Evolutionary conservation across 2,888 invertebrate genomes (phyloP).

Genomic region (Ellobium chinense): DNA sequence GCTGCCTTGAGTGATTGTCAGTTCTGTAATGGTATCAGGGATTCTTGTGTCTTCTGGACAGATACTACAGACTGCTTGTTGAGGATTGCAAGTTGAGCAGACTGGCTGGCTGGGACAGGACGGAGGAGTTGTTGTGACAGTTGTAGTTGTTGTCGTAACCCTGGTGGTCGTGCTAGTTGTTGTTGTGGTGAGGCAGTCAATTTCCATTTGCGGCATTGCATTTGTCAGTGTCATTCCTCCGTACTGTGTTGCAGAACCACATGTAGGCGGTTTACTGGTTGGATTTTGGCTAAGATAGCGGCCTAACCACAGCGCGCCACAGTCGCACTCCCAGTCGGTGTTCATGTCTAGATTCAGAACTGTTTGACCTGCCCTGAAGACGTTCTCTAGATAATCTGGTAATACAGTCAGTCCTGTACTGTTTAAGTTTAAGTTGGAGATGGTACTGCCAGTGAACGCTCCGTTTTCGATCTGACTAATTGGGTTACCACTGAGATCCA

Average conservation of each 20-base stretch:
- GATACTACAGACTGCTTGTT: neutral
- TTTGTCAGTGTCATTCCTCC: conserved; percentile 47
- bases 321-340: conserved; percentile 60
- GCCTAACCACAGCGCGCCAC: conserved; percentile 60
- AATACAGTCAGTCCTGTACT: neutral
- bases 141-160: conserved; percentile 14
- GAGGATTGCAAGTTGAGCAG: neutral
- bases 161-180: conserved; percentile 40
- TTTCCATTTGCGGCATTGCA: conserved; percentile 46
- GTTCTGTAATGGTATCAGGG: conserved; percentile 8
- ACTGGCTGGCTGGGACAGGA: neutral
- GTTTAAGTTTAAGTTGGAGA: no score
- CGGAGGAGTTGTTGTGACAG: neutral
- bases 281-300: conserved; percentile 36
- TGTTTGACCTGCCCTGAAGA: neutral
- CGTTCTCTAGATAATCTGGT: neutral
- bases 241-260: conserved; percentile 50
- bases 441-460: no score
- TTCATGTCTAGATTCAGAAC: neutral
- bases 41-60: neutral
- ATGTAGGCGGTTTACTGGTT: conserved; percentile 47
- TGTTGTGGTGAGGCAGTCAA: conserved; percentile 50
- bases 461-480: no score
- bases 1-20: neutral
- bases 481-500: conserved; percentile 18